Percentiles rank a stretch among this genome's conserved stretches.
Conservation (phyloP, 2,797 vertebrate genomes). For the Ibycter americanus region DNA sequence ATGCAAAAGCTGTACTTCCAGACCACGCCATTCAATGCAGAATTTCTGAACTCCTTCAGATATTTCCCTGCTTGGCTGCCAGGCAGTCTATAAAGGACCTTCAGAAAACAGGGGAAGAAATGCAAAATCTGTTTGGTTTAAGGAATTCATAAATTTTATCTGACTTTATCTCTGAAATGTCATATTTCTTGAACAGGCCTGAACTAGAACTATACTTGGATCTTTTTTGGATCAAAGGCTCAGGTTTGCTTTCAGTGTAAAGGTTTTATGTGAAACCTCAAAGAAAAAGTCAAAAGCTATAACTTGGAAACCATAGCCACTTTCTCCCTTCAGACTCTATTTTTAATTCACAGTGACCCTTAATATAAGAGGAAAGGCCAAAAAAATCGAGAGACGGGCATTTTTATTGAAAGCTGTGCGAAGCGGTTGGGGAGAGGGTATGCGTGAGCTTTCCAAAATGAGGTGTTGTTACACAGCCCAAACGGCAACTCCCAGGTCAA, state of each 20-base stretch:
- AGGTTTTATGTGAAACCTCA: not conserved
- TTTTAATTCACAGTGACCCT: not conserved
- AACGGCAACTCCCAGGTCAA: not conserved
- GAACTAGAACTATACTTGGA: not conserved
- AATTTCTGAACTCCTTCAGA: not conserved
- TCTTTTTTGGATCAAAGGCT: constrained; percentile 3
- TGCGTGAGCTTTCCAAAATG: not conserved
- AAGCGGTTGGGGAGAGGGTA: not conserved
- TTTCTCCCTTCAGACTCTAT: not conserved
- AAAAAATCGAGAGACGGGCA: not conserved
- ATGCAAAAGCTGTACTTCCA: not conserved
- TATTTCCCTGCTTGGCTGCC: not conserved
- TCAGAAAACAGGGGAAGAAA: not conserved
- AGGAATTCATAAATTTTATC: not conserved
- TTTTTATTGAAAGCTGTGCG: not conserved
- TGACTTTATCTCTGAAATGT: not conserved
- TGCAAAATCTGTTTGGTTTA: not conserved
- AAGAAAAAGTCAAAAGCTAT: not conserved
- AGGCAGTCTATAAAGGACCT: not conserved
- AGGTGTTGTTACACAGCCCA: not conserved
- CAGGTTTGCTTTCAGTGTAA: not conserved
- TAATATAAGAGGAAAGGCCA: not conserved
- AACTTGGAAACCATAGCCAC: not conserved
- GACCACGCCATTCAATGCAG: not conserved
- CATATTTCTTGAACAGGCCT: not conserved